Base-by-base conservation (phyloP, 2,113 vertebrate species). In the Antechinus flavipes region DNA sequence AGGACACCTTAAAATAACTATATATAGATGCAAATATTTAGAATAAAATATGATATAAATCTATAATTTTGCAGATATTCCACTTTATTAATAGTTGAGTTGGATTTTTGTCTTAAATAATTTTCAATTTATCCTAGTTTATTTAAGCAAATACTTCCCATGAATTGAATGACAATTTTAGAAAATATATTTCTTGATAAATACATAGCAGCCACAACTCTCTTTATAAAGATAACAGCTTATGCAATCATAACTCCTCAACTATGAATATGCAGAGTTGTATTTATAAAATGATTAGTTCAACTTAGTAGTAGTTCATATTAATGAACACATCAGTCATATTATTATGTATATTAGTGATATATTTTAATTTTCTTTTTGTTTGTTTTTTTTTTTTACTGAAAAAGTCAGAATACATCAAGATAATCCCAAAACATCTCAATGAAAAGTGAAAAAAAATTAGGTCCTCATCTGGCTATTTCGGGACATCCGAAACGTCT, bases 121-220 rank as follows among this genome's bases (percentile, higher is more conserved):
- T 91, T 94, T 54, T 58, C 8, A 89, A 16, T 50, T 91, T 93
- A 95, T 95, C 25, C 52, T 56, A 23, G 46, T 52, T 95, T 95
- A 76, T 98, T 93, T 93, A 42, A 95, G 93, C 54, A 95, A 91
- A 94, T 95, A 93, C 95, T 90, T 52, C 16, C 89, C 95, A 54
- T 76, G 50, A 2, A 16, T 93, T 95, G 52, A 91, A 54, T 94
- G 46, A n/a, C n/a, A 68, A 92, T 92, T 92, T 89, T 11, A 0
- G 49, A 91, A 96, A 91, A 50, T 35, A 30, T 6, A 91, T 49
- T 0, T 90, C 54, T 26, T 89, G 58, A 52, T n/a, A 27, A 30
- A 25, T 0, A 3, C 30, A 58, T n/a, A 52, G 7, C 2, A 23
- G 49, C 58, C 61, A 22, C n/a, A 61, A 52, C 50, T 10, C 50